These are phyloP conservation scores for Clanis bilineata DNA, from an alignment of 2,888 invertebrate species.

Conservation along the genomic window DNA sequence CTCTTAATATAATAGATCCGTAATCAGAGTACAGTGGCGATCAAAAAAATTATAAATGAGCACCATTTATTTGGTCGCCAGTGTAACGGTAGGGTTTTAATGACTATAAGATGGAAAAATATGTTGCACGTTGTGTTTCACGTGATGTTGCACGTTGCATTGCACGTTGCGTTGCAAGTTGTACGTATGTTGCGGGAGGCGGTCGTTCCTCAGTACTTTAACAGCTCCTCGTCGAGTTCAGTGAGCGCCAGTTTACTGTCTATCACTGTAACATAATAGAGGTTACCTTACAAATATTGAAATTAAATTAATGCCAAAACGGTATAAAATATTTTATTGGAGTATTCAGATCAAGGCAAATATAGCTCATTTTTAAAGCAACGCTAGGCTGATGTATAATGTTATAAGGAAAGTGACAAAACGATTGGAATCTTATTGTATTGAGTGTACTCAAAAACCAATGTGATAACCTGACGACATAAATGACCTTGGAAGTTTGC, in stretches of 20 bases:
- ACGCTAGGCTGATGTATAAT: too few species aligned
- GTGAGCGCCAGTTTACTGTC: constrained; percentile 77
- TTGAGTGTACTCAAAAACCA: too few species aligned
- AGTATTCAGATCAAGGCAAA: neutral
- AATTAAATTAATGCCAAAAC: neutral
- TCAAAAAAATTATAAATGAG: constrained; percentile 12
- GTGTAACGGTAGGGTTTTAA: constrained; percentile 7
- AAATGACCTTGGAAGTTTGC: too few species aligned
- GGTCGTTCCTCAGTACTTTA: constrained; percentile 60
- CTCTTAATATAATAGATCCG: neutral
- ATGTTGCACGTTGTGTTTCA: constrained; percentile 14
- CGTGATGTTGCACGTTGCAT: constrained; percentile 10
- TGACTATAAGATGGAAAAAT: constrained; percentile 10
- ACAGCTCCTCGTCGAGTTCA: constrained; percentile 65
- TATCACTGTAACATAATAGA: constrained; percentile 60
- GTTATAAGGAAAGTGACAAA: too few species aligned
- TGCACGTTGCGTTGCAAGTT: constrained; percentile 20
- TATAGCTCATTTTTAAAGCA: too few species aligned
- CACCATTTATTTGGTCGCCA: constrained; percentile 11
- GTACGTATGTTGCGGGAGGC: constrained; percentile 25
- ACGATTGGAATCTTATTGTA: too few species aligned
- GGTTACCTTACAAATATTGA: neutral
- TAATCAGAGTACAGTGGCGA: neutral
- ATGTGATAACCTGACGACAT: too few species aligned
- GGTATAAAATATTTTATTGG: neutral